Percentiles rank a stretch among this genome's conserved stretches.
Conservation (phyloP, 2,113 vertebrate species). For the Pipa parva region DNA sequence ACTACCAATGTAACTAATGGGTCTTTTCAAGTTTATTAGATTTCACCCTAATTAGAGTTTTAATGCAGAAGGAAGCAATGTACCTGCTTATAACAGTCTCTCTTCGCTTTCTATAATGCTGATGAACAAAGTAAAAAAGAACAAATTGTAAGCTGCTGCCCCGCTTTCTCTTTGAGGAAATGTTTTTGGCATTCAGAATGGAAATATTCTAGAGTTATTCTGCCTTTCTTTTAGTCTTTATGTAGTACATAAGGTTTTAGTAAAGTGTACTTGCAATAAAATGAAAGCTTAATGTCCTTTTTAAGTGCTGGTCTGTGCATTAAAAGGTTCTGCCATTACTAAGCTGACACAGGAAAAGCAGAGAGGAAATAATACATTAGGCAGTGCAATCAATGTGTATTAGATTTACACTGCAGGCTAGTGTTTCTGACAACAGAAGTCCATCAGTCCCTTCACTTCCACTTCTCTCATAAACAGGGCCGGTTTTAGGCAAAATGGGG, state of each 20-base stretch:
- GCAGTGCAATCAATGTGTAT: slow-evolving; percentile 58
- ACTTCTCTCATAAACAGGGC: slow-evolving; percentile 58
- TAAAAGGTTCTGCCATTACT: slow-evolving; percentile 52
- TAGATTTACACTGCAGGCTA: slow-evolving; percentile 56
- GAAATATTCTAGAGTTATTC: too few relatives aligned
- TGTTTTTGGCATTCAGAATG: too few relatives aligned
- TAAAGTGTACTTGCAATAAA: slow-evolving; percentile 34
- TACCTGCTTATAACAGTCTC: too few relatives aligned
- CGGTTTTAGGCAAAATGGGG: too few relatives aligned
- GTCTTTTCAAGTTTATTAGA: too few relatives aligned
- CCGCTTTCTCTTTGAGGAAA: too few relatives aligned
- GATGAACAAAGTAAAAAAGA: too few relatives aligned
- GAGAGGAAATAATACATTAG: slow-evolving; percentile 54
- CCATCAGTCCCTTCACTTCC: slow-evolving; percentile 52
- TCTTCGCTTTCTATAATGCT: too few relatives aligned
- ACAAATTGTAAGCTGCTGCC: too few relatives aligned
- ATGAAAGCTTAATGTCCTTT: slow-evolving; percentile 50
- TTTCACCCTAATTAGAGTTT: too few relatives aligned
- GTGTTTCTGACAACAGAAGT: slow-evolving; percentile 50
- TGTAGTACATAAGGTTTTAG: neutral
- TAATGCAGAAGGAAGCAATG: too few relatives aligned
- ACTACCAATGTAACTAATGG: too few relatives aligned
- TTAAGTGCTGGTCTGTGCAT: slow-evolving; percentile 47
- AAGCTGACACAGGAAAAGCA: slow-evolving; percentile 53
- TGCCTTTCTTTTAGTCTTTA: neutral